Base-by-base conservation (phyloP, 2,797 vertebrate species). In the Orestias chungarensis region DNA sequence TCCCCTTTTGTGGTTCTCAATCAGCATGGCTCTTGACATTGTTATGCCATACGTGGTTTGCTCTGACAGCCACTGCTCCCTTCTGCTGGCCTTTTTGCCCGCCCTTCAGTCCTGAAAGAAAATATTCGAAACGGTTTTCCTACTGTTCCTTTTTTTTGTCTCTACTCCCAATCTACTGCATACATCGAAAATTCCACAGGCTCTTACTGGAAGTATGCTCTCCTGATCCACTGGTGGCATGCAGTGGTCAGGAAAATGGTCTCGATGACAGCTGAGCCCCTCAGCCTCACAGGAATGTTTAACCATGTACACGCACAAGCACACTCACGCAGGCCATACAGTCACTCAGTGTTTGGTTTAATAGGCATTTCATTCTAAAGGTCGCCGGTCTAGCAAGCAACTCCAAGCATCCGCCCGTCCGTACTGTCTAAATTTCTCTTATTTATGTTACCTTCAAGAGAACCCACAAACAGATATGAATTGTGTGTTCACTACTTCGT, bases 231-330 rank as follows among this genome's bases (percentile, higher is more conserved):
- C 67, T 84, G 65, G 78, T 87, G 90, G 92, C 89, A 91, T 89
- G 86, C 83, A 20, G 82, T 25, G 18, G 65, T 46, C 83, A 73
- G 86, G 78, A 86, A 93, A 92, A 92, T 90, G 93, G 86, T 84
- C 73, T 72, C 52, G 79, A 75, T 81, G 82, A 90, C 92, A 93
- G 91, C 90, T 92, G 87, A 93, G 86, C 73, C 85, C 79, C 84
- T 89, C 88, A 86, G 90, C 78, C 78, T 76, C 6, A 74, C 78
- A 85, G 90, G 93, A 93, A 93, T 94, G 92, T 82, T 78, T 64
- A 78, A 83, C 89, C 86, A 86, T 44, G 74, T 80, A 72, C 74
- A n/a, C 66, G 33, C 46, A 80, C 73, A 73, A 71, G 76, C 66
- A 59, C 49, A 54, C 72, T 10, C 17, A 64, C 61, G 75, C 71